Conservation (phyloP, 1,140 invertebrate genomes). For the Meloidogyne exigua region DNA sequence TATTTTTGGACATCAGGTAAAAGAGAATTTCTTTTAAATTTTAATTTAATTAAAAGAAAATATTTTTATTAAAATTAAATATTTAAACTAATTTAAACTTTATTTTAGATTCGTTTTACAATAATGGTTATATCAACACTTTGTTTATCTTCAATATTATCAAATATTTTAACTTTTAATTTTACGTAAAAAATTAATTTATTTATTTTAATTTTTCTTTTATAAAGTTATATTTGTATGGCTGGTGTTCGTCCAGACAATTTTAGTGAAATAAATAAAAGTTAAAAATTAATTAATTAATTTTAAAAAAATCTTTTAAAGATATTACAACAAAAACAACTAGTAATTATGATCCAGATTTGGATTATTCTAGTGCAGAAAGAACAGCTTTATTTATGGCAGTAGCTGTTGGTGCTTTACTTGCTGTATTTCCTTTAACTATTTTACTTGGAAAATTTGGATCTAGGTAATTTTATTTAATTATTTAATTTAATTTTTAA, state of each 20-base stretch:
- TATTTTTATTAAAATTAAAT: too few relatives aligned
- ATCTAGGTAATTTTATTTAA: constrained; percentile 33
- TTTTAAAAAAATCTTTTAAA: too few relatives aligned
- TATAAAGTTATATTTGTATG: constrained; percentile 58
- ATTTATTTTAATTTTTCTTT: not conserved
- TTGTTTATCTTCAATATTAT: constrained; percentile 58
- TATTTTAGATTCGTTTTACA: constrained; percentile 54
- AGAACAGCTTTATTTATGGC: constrained; percentile 56
- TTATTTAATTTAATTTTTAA: not conserved
- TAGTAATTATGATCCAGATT: constrained; percentile 43
- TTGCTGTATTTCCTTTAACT: constrained; percentile 60
- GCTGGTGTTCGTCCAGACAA: constrained; percentile 50
- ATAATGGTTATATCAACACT: constrained; percentile 59
- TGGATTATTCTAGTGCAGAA: constrained; percentile 53
- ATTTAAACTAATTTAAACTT: not conserved
- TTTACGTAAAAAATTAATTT: constrained; percentile 44
- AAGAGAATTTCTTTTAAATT: too few relatives aligned
- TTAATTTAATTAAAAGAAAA: too few relatives aligned
- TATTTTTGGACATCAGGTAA: constrained; percentile 44
- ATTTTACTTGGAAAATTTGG: constrained; percentile 56
- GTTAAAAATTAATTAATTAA: not conserved
- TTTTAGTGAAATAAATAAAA: constrained; percentile 34
- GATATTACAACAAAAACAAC: too few relatives aligned
- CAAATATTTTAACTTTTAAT: constrained; percentile 63
- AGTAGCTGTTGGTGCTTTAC: constrained; percentile 59